These are phyloP conservation scores for Strigamia crassipes DNA, from an alignment of 2,888 invertebrate genomes.

Conservation along the genomic window DNA sequence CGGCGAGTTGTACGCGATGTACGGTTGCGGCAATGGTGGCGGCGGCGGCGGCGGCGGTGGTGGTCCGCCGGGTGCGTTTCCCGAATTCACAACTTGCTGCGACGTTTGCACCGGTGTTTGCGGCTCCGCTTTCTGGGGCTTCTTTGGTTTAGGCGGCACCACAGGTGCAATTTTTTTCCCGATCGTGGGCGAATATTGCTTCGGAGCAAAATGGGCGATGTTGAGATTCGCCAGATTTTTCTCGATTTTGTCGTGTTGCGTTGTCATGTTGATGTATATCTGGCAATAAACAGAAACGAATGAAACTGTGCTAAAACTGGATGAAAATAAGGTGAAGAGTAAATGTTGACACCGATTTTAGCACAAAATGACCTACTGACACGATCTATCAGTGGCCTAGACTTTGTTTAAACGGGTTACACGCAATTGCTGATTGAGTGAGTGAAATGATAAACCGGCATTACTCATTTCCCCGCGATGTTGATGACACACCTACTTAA, in stretches of 20 bases:
- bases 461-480: neutral
- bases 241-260: slow-evolving; percentile 46
- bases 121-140: slow-evolving; percentile 33
- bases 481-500: neutral
- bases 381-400: neutral
- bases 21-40: slow-evolving; percentile 32
- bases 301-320: neutral
- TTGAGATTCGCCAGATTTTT: slow-evolving; percentile 47
- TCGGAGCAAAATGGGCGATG: slow-evolving; percentile 49
- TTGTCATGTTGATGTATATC: slow-evolving; percentile 46
- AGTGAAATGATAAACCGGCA: neutral
- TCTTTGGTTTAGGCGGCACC: slow-evolving; percentile 51
- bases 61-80: neutral
- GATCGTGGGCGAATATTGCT: slow-evolving; percentile 50
- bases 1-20: neutral
- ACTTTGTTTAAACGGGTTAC: neutral
- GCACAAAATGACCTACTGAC: neutral
- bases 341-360: neutral
- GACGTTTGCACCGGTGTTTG: slow-evolving; percentile 25
- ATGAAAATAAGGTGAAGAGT: neutral
- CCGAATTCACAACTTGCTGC: neutral
- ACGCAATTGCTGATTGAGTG: neutral
- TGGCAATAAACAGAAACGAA: neutral
- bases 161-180: slow-evolving; percentile 51
- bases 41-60: slow-evolving; percentile 36